Base-by-base conservation (phyloP, 1,140 invertebrate genomes). In the Odontomachus brunneus region DNA sequence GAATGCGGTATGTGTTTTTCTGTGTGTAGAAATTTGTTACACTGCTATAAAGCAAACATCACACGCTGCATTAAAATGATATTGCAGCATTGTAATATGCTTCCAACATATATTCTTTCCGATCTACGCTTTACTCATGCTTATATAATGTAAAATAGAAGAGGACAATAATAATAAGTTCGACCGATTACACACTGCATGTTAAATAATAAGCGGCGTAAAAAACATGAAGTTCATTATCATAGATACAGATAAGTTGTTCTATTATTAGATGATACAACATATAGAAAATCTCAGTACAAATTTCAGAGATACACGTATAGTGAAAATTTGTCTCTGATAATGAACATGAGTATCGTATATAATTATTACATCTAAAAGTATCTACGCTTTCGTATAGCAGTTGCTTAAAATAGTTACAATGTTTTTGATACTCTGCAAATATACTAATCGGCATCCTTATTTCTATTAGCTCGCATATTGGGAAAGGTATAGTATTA, bases 391-490 rank as follows among this genome's bases (percentile, higher is more conserved):
- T 83, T 80, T 83, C 14, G 66, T 33, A 53, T 71, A 71, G 65
- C 15, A 66, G 22, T 57, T 80, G 75, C 73, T 83, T 87, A 76
- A 73, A 72, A 86, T 86, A 74, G 72, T 72, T 53, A 51, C 29
- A 83, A 24, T 82, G 59, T 86, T 86, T 84, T 86, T 84, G 59
- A 75, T 74, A 63, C 69, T 75, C 22, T 57, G 71, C 67, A 83
- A 84, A 57, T 84, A 57, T 84, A 83, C 82, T 89, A 89, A 90
- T 87, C 80, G 76, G 84, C 89, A 72, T 90, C n/a, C 71, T 91
- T 90, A 86, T 93, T 93, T 93, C 89, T 89, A 90, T 91, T 91
- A 94, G 92, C 93, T 94, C 90, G 92, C 93, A 92, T 90, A 91
- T 90, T 93, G 91, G 93, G 91, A 92, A 94, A 94, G 91, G 92